Evolutionary conservation across 2,888 invertebrate species (phyloP), one percentile per base, ranked within the genome.

Genomic region (Biston stratarius): DNA sequence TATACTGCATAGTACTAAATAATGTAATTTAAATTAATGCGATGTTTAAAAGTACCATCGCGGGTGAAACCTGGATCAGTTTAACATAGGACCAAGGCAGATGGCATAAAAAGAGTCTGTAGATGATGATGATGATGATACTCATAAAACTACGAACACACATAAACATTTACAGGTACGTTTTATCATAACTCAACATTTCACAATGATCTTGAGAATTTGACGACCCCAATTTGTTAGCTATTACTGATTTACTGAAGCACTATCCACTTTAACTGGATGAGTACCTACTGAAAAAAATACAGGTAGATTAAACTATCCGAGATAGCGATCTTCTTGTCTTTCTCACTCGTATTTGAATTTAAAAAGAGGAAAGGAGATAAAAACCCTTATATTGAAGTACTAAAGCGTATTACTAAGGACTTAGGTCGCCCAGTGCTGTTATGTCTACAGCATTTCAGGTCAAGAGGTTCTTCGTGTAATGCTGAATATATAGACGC

Each of bases 361-460:
- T 7, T 8, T 45, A 38, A 42, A 11, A n/a, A 8, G 62, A 57
- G 56, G 40, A 8, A 64, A 57, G 10, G 51, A 24, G 63, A 58
- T 44, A 36, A 38, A 45, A 36, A 5, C 44, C 57, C 33, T 44
- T 58, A 51, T 44, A 42, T 58, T 51, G 45, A 58, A 52, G 40
- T 51, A 44, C 34, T 33, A 62, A 49, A 63, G 36, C 57, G 7
- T 51, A 49, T 49, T 42, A 10, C 24, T 63, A 49, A 64, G 63
- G 51, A 52, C 51, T 44, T 24, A 64, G 63, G 59, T 64, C 47
- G 48, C 11, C 47, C 55, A 64, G 60, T 64, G 64, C 55, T 64
- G 55, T 55, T 53, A 64, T 58, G 48, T 60, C 53, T 53, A 48
- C 59, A 40, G 33, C 48, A 42, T 59, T 64, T 53, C 55, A 60